Evolutionary conservation across 2,797 vertebrate genomes (phyloP), one percentile per base, ranked within the genome.

Genomic region (Catharus ustulatus): DNA sequence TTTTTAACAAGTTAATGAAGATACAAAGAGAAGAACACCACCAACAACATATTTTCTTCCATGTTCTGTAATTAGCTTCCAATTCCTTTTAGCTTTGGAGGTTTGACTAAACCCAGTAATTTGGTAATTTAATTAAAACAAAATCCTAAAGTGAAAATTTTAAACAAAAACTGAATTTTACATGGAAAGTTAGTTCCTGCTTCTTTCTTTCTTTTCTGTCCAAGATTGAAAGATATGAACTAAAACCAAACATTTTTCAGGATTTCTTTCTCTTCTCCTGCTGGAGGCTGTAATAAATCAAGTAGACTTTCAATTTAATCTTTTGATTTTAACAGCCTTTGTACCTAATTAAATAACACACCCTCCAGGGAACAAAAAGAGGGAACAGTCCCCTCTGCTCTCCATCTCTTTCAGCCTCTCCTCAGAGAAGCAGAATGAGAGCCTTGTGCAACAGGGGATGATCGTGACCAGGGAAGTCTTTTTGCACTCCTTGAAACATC

Each of bases 281-380:
- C 84, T 80, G 49, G 22, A 91, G 68, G 72, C 57, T 15, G 7
- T 34, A 42, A 62, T 57, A 62, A 46, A 67, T 91, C 45, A 91
- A 74, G 43, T 16, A 69, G 29, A 29, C 77, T 91, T 68, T 52
- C 54, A 83, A 26, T 30, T 77, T 49, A n/a, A 71, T 45, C 45
- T 87, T 90, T 61, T 75, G 21, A 68, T 90, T 96, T 67, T 68
- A 89, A 71, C 24, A 71, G 34, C 30, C 61, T 93, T 87, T 89
- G 21, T 67, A 77, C 11, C 30, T 79, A 76, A 92, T 77, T 80
- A 87, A 90, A 66, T 17, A 49, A 80, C 17, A 45, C 11, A 76
- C 4, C 40, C 64, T 92, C 27, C 46, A 67, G 68, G 57, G 61
- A 38, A 79, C 1, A 3, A 64, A 26, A 13, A 46, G 32, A 64